Percentiles rank a stretch among this genome's conserved stretches.
Evolutionary conservation across 1,140 invertebrate genomes (phyloP).

Genomic region (Drosophila pachea): DNA sequence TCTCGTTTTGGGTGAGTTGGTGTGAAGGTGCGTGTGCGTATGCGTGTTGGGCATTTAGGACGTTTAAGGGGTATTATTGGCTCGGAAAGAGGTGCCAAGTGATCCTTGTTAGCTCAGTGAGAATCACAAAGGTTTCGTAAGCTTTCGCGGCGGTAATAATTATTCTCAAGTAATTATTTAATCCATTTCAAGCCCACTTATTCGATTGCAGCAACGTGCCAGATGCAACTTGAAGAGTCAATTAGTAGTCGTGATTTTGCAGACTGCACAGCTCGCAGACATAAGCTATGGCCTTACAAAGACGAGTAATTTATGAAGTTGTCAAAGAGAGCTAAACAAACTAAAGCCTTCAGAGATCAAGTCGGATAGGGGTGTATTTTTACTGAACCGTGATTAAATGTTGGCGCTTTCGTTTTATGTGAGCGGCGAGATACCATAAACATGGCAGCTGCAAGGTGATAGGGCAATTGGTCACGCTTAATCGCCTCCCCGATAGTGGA

Average conservation of each 20-base stretch:
- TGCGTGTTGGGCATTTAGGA: too few relatives aligned
- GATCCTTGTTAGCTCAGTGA: too few relatives aligned
- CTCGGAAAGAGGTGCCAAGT: background rate
- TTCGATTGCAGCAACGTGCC: too few relatives aligned
- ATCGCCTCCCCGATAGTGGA: conserved; percentile 49
- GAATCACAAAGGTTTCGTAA: too few relatives aligned
- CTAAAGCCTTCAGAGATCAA: conserved; percentile 16
- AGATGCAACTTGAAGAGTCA: too few relatives aligned
- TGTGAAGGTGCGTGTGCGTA: background rate
- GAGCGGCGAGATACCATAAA: conserved; percentile 46
- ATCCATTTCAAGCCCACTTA: too few relatives aligned
- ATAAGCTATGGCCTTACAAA: conserved; percentile 17
- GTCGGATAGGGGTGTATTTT: conserved; percentile 10
- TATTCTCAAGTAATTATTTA: too few relatives aligned
- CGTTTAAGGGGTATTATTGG: too few relatives aligned
- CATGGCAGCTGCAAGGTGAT: conserved; percentile 49
- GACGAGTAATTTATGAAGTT: conserved; percentile 60
- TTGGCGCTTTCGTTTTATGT: conserved; percentile 43
- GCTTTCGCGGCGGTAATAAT: too few relatives aligned
- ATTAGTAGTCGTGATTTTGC: too few relatives aligned
- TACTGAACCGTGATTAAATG: conserved; percentile 57
- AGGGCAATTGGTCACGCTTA: conserved; percentile 73
- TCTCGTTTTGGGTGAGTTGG: conserved; percentile 25
- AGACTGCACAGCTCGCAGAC: background rate
- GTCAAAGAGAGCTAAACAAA: conserved; percentile 34